These are phyloP conservation scores for Macrostomum cliftonense DNA, from an alignment of 2,888 invertebrate genomes.

Conservation along the genomic window DNA sequence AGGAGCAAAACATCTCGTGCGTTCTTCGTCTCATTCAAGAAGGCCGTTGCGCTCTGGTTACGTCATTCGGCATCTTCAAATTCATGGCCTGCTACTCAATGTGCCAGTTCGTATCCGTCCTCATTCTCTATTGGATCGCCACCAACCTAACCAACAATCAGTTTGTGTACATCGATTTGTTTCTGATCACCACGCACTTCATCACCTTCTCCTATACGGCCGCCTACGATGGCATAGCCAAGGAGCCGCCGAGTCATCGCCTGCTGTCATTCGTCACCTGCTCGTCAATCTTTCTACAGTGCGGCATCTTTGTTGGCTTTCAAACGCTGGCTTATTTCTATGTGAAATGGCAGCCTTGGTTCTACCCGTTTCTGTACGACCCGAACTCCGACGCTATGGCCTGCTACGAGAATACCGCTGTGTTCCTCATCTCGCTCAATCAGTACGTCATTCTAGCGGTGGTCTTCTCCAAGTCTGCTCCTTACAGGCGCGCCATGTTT, in stretches of 20 bases:
- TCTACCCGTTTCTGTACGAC: conserved; percentile 14
- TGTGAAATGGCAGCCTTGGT: conserved; percentile 45
- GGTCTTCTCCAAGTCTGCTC: conserved; percentile 60
- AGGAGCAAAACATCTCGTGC: conserved; percentile 60
- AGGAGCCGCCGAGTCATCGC: conserved; percentile 52
- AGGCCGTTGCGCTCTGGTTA: conserved; percentile 60
- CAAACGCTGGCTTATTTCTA: conserved; percentile 46
- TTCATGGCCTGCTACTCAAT: conserved; percentile 75
- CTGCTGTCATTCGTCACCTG: conserved; percentile 59
- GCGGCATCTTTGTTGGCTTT: conserved; percentile 48
- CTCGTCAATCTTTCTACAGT: conserved; percentile 54
- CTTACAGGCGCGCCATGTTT: conserved; percentile 53
- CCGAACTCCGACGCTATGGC: conserved; percentile 24
- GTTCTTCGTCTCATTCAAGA: conserved; percentile 54
- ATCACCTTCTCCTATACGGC: conserved; percentile 49
- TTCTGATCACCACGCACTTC: conserved; percentile 67
- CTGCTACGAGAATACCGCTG: conserved; percentile 47
- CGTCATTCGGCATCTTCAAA: conserved; percentile 72
- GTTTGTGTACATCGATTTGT: conserved; percentile 73
- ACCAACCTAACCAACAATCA: conserved; percentile 59
- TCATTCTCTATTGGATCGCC: conserved; percentile 47
- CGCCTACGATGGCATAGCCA: conserved; percentile 26
- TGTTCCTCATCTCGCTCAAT: conserved; percentile 55
- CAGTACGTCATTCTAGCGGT: conserved; percentile 60
- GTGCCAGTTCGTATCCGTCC: conserved; percentile 53